Evolutionary conservation across 2,888 invertebrate species (phyloP), one percentile per base, ranked within the genome.

Genomic region (Eudemis profundana): DNA sequence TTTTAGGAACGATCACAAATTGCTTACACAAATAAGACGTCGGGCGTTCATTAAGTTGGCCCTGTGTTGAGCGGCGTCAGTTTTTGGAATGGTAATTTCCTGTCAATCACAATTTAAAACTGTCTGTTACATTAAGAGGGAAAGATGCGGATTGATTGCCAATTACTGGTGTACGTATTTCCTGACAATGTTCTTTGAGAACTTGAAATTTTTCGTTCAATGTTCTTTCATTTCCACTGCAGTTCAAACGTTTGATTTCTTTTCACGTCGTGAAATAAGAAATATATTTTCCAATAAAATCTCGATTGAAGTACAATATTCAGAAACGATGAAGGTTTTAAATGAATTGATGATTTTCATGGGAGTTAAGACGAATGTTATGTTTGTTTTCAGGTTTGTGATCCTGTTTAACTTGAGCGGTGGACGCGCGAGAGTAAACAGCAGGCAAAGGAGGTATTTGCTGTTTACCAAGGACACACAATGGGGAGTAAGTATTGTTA

Each of bases 401-500:
- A 27, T 69, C 10, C 15, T 69, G 7, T 64, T 77, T 47, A 69
- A 71, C 66, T 69, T 76, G 61, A 69, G 72, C 33, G 69, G 68
- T 50, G 79, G 73, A 33, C 70, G 74, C 63, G 70, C 68, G 14
- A 70, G 69, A 51, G 69, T 71, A 40, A 81, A 78, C 65, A 77
- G 75, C 47, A 82, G 91, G 42, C 78, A 84, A 54, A 80, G 72
- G 67, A 78, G 91, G 69, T 91, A 90, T 74, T 80, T 92, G 33
- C 38, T 90, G 40, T 89, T 88, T 66, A 85, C 91, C 27, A 72
- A 78, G 3, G 71, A 66, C 27, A 88, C 91, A 40, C 91, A 92
- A 69, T 92, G 77, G 78, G 91, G 91, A 60, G 91, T 91, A 76
- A 90, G 91, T 87, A 74, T 33, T 8, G 10, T 23, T 61, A 23